phyloP scores from a whole-genome alignment of 2,797 vertebrate genomes.

The Hafferia zeledoni region DNA sequence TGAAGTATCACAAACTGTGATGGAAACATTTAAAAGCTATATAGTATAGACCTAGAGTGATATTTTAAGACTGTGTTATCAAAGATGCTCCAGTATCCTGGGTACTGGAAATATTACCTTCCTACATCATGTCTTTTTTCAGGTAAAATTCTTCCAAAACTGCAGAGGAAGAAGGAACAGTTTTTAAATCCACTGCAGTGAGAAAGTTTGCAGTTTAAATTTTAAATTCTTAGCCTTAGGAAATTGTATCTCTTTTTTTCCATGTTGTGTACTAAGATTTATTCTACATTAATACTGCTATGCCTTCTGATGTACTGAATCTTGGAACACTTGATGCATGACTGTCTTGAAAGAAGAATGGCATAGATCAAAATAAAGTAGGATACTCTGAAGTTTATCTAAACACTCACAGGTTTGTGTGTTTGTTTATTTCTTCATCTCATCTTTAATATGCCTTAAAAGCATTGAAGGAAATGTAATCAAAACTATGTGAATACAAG shows the following conservation, averaged over 20 bases:
- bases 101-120: not conserved
- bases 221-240: not conserved
- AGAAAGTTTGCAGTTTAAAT: not conserved
- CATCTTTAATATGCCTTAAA: not conserved
- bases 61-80: not conserved
- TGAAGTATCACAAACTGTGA: not conserved
- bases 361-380: not conserved
- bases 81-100: not conserved
- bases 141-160: not conserved
- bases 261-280: not conserved
- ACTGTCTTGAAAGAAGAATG: not conserved
- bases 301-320: not conserved
- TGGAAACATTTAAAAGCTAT: not conserved
- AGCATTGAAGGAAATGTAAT: not conserved
- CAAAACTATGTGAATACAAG: not conserved
- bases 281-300: not conserved
- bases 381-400: rapidly evolving
- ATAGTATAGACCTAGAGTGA: not conserved
- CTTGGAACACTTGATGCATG: too few relatives aligned
- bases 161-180: not conserved
- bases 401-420: not conserved
- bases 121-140: not conserved
- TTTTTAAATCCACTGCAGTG: not conserved
- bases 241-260: not conserved
- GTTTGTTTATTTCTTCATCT: not conserved